phyloP scores from a whole-genome alignment of 2,113 vertebrate species.

The Peromyscus maniculatus region DNA sequence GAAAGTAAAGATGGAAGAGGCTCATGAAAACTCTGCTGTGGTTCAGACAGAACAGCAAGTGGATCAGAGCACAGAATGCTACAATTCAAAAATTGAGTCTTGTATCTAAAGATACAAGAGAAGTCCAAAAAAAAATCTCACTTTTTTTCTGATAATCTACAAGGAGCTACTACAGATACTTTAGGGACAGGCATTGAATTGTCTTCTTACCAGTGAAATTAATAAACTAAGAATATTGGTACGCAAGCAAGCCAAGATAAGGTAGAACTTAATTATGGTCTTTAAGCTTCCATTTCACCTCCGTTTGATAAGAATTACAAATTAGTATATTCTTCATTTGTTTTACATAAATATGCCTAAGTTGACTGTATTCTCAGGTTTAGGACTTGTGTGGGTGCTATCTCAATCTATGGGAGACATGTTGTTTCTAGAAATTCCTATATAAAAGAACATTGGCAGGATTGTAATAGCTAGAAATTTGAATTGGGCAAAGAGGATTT shows the following conservation, averaged over 20 bases:
- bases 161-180: neutral
- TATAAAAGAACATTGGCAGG: neutral
- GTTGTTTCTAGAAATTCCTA: neutral
- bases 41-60: neutral
- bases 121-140: neutral
- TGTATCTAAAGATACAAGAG: neutral
- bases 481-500: neutral
- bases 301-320: neutral
- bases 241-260: neutral
- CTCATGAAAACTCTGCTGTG: neutral
- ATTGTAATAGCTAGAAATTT: neutral
- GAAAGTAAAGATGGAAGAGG: slow-evolving; percentile 1
- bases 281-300: neutral
- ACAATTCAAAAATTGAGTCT: neutral
- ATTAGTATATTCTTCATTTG: neutral
- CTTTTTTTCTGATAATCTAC: neutral
- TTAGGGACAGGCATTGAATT: neutral
- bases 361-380: neutral
- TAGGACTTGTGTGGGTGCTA: neutral
- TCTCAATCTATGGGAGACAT: neutral
- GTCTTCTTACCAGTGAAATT: neutral
- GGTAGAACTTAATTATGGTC: neutral
- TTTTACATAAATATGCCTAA: neutral
- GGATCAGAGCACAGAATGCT: neutral
- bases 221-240: neutral